A percentile compares a stretch with the other conserved stretches of the same genome.
These are phyloP conservation scores for Lepetodrilus schrolli DNA, from an alignment of 2,888 invertebrate species.

Conservation along the genomic window DNA sequence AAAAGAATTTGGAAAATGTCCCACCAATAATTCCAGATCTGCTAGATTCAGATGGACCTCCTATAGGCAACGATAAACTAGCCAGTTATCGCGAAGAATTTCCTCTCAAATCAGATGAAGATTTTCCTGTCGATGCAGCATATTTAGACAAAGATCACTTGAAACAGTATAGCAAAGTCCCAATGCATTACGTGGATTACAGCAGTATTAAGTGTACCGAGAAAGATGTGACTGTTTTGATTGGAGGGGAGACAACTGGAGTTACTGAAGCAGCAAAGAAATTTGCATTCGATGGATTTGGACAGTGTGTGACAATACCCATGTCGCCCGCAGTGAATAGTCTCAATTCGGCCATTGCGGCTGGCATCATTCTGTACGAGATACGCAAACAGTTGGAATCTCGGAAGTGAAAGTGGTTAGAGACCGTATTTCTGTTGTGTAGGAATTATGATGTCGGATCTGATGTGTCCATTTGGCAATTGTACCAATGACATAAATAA, in stretches of 20 bases:
- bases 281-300: slow-evolving; percentile 79
- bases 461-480: too few species aligned
- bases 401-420: background rate
- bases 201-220: slow-evolving; percentile 44
- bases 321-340: slow-evolving; percentile 86
- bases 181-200: slow-evolving; percentile 47
- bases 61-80: background rate
- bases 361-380: slow-evolving; percentile 90
- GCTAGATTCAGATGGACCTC: background rate
- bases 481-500: too few species aligned
- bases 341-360: slow-evolving; percentile 88
- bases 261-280: slow-evolving; percentile 83
- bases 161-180: slow-evolving; percentile 42
- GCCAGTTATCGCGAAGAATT: background rate
- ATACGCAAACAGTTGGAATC: slow-evolving; percentile 76
- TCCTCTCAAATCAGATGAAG: background rate
- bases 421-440: too few species aligned
- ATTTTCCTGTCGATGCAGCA: slow-evolving; percentile 32
- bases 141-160: slow-evolving; percentile 16
- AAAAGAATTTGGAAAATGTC: slow-evolving; percentile 33
- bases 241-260: slow-evolving; percentile 93
- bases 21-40: background rate
- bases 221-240: slow-evolving; percentile 80
- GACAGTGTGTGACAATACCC: slow-evolving; percentile 86
- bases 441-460: too few species aligned